A percentile compares a stretch with the other conserved stretches of the same genome.
phyloP scores from a whole-genome alignment of 1,140 invertebrate genomes.

The Brachionus angularis region DNA sequence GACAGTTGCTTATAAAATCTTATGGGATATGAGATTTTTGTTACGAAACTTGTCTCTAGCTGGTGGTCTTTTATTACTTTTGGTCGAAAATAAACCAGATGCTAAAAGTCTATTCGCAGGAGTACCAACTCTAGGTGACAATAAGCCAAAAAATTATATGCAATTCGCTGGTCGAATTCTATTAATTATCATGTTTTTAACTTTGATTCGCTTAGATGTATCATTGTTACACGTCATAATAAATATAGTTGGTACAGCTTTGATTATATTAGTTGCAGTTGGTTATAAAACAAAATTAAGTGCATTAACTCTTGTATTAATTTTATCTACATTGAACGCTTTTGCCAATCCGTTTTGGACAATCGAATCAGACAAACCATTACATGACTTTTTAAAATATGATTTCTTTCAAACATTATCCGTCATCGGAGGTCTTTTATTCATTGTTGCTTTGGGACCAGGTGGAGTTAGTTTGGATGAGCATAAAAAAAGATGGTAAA shows the following conservation, averaged over 20 bases:
- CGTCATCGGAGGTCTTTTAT: slow-evolving; percentile 94
- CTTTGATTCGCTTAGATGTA: slow-evolving; percentile 81
- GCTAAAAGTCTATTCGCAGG: slow-evolving; percentile 84
- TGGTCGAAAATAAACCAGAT: slow-evolving; percentile 88
- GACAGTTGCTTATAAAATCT: slow-evolving; percentile 93
- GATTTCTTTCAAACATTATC: slow-evolving; percentile 99
- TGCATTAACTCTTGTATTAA: slow-evolving; percentile 82
- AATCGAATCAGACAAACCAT: slow-evolving; percentile 84
- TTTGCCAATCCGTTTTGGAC: slow-evolving; percentile 98
- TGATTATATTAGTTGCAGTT: slow-evolving; percentile 92
- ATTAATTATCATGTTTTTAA: slow-evolving; percentile 97
- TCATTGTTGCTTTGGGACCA: slow-evolving; percentile 95
- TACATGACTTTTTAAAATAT: slow-evolving; percentile 98
- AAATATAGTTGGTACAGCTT: slow-evolving; percentile 82
- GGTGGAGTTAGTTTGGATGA: slow-evolving; percentile 69
- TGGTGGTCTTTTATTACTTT: slow-evolving; percentile 84
- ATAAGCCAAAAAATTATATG: slow-evolving; percentile 94
- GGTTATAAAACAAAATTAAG: slow-evolving; percentile 98
- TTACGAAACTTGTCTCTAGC: slow-evolving; percentile 89
- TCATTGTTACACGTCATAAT: slow-evolving; percentile 68
- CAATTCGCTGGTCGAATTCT: slow-evolving; percentile 90
- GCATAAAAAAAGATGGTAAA: slow-evolving; percentile 44
- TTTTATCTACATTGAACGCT: slow-evolving; percentile 83
- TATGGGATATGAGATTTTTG: slow-evolving; percentile 91
- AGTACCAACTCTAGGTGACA: slow-evolving; percentile 89